phyloP scores from a whole-genome alignment of 2,888 invertebrate genomes.

The Brachyopa scutellaris region DNA sequence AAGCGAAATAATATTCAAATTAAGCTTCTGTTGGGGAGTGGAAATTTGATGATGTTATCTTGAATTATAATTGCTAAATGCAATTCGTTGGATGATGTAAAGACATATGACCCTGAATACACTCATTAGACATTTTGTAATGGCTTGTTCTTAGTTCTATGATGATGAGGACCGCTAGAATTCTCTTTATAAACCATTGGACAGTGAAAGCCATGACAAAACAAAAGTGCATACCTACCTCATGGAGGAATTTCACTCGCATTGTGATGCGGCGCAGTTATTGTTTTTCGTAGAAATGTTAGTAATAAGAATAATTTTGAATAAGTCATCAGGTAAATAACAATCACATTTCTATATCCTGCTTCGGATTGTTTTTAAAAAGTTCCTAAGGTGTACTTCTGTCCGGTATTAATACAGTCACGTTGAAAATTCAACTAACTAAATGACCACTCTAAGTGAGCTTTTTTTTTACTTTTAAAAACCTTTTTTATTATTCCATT shows the following conservation, averaged over 20 bases:
- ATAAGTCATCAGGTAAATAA: constrained; percentile 4
- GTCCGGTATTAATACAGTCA: constrained; percentile 11
- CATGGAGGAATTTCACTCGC: not conserved
- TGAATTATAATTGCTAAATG: not conserved
- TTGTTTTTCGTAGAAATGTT: not conserved
- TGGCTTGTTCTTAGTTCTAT: too few relatives aligned
- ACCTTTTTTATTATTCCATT: too few relatives aligned
- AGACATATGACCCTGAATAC: not conserved
- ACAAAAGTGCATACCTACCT: not conserved
- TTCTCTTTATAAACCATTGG: too few relatives aligned
- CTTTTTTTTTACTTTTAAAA: too few relatives aligned
- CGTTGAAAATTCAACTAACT: not conserved
- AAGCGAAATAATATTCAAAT: too few relatives aligned
- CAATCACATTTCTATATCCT: constrained; percentile 13
- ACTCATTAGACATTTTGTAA: too few relatives aligned
- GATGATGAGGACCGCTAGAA: too few relatives aligned
- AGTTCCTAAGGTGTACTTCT: too few relatives aligned
- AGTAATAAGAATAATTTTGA: not conserved
- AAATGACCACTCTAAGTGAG: too few relatives aligned
- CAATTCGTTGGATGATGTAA: not conserved
- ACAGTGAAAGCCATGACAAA: too few relatives aligned
- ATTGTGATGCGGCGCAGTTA: too few relatives aligned
- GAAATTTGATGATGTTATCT: not conserved
- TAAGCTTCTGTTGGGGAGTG: not conserved
- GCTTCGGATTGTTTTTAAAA: too few relatives aligned